These are phyloP conservation scores for Palythoa grandis DNA, from an alignment of 92 coral and sea anemone species.

Conservation along the genomic window DNA sequence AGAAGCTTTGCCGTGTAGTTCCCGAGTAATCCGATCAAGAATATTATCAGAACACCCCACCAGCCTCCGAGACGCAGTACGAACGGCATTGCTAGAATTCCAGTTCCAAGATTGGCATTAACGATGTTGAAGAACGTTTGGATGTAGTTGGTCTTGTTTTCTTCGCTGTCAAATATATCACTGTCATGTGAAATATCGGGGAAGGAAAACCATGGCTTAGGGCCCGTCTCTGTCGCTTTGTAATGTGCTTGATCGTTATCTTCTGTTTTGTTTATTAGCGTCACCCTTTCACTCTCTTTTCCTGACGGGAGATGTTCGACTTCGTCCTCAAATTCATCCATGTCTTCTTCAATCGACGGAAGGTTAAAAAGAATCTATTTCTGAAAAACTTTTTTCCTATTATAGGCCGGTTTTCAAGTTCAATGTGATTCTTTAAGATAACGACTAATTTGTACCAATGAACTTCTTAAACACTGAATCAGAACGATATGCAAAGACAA, in stretches of 20 bases:
- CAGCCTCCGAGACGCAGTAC: constrained; percentile 64
- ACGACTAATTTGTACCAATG: neutral
- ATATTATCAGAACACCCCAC: constrained; percentile 63
- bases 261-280: constrained; percentile 24
- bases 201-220: constrained; percentile 64
- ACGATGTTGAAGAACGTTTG: constrained; percentile 68
- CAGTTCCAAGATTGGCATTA: constrained; percentile 68
- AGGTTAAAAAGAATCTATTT: neutral
- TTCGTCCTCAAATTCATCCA: constrained; percentile 47
- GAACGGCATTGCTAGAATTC: constrained; percentile 67
- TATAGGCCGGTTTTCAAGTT: neutral
- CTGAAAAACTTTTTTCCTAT: neutral
- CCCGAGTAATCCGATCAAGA: constrained; percentile 61
- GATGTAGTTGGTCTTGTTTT: constrained; percentile 48
- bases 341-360: neutral
- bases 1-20: constrained; percentile 64
- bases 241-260: constrained; percentile 14
- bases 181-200: constrained; percentile 49
- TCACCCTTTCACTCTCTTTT: constrained; percentile 14
- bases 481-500: neutral
- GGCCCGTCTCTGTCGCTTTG: constrained; percentile 24
- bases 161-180: constrained; percentile 39
- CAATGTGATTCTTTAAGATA: neutral
- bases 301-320: neutral
- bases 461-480: neutral